phyloP scores from a whole-genome alignment of 1,140 invertebrate genomes.

The Microplitis demolitor region DNA sequence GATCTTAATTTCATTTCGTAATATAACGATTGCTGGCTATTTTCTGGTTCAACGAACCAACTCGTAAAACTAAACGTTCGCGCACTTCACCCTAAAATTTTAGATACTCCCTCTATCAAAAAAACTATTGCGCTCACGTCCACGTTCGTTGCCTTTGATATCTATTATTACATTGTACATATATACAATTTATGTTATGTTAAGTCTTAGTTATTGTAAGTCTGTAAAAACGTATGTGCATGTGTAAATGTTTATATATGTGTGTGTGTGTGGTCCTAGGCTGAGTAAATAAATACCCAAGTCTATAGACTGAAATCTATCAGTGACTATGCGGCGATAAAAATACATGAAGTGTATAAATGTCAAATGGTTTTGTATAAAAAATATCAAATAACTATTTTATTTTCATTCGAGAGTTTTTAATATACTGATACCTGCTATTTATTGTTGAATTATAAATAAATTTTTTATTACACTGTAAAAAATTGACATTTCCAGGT shows the following conservation, averaged over 20 bases:
- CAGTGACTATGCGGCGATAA: background rate
- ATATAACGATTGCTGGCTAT: constrained; percentile 9
- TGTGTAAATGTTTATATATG: background rate
- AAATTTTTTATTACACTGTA: no score
- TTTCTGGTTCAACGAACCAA: constrained; percentile 24
- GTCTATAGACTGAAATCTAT: background rate
- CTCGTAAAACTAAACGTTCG: constrained; percentile 13
- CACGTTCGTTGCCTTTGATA: background rate
- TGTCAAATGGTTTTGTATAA: no score
- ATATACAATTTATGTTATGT: no score
- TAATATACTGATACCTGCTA: no score
- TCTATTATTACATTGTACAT: no score
- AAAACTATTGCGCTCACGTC: background rate
- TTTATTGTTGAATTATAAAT: no score
- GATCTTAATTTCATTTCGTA: constrained; percentile 28
- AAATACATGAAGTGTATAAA: background rate
- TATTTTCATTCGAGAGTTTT: no score
- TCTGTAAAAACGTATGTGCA: background rate
- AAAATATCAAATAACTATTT: no score
- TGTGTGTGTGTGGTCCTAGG: background rate
- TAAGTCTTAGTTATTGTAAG: no score
- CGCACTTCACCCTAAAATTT: background rate
- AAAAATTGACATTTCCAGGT: no score
- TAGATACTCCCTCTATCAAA: background rate
- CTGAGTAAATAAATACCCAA: background rate